Evolutionary conservation across 2,113 vertebrate genomes (phyloP), one percentile per base, ranked within the genome.

Genomic region (Colius striatus): DNA sequence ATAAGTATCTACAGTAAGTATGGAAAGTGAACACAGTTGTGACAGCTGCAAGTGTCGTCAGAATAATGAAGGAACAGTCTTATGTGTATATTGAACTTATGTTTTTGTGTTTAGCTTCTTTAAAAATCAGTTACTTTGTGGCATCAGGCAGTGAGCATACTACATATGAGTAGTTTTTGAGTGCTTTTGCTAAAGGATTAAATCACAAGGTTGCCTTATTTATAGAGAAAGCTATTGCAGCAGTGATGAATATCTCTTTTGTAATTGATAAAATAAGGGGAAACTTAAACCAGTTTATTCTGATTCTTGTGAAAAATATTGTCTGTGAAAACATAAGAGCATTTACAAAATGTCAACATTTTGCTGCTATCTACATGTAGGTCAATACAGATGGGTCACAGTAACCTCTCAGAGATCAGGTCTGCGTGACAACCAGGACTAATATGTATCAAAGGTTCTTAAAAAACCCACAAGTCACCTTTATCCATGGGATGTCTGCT

Each of bases 321-420:
- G 74, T 80, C 77, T 68, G 72, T 84, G 89, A 82, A 94, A 92
- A 92, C 74, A 72, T 60, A 77, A 83, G 87, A 65, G 47, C 63
- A 53, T 66, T 92, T 91, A 74, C 53, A 92, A 93, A 94, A 95
- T 88, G 91, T 86, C 90, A 91, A 84, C 48, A 77, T 76, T 93
- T 94, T 5, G 0, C 60, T 94, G 76, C 60, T 96, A 90, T 95
- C 90, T 86, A 84, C 29, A 1, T 47, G 76, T 19, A 67, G 91
- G 94, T 94, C 95, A 55, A 79, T 89, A 66, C 21, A 50, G 81
- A 50, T 32, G 86, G 95, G 94, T 96, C 92, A 94, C 89, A 84
- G 86, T 89, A 82, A 95, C 95, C 94, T 92, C 71, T 85, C 47
- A 60, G 66, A 76, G 65, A 75, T 48, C 58, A 95, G 88, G 94